Percentiles rank a stretch among this genome's conserved stretches.
Conservation (phyloP, 1,140 invertebrate species). For the honey bee (Apis mellifera) region Amel_HAv3.1 CM009932.2:11610501-11611000, state of each 20-base stretch:
- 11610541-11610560: constrained; percentile 47
- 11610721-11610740: constrained; percentile 65
- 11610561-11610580: constrained; percentile 39
- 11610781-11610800: not conserved
- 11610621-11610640: constrained; percentile 59
- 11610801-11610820: not conserved
- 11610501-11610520: too few species aligned
- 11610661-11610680: constrained; percentile 20
- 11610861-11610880: constrained; percentile 8
- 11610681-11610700: constrained; percentile 39
- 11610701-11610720: constrained; percentile 50
- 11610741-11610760: constrained; percentile 65
- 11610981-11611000: constrained; percentile 81
- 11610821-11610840: not conserved
- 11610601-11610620: constrained; percentile 24
- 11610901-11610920: constrained; percentile 45
- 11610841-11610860: not conserved
- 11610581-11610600: constrained; percentile 32
- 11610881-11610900: constrained; percentile 28
- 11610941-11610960: constrained; percentile 81
- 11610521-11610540: too few species aligned
- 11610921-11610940: constrained; percentile 81
- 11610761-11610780: constrained; percentile 51
- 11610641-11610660: constrained; percentile 37
- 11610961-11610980: constrained; percentile 82